phyloP scores from a whole-genome alignment of 2,113 vertebrate genomes.

The Cyprinodon tularosa region DNA sequence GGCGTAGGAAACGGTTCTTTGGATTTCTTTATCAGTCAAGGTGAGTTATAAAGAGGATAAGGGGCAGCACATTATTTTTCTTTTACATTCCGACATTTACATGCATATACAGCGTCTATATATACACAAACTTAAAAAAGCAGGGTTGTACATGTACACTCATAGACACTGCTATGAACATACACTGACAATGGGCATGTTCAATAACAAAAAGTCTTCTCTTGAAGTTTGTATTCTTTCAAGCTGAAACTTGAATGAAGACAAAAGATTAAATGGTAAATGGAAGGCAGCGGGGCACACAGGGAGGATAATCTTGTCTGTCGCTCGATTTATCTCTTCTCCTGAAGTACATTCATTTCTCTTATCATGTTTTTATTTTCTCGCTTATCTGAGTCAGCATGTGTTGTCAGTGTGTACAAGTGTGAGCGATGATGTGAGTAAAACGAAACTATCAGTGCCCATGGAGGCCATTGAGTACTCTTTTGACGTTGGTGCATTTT shows the following conservation, averaged over 20 bases:
- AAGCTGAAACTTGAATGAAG: slow-evolving; percentile 23
- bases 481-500: slow-evolving; percentile 62
- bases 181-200: neutral
- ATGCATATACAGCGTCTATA: neutral
- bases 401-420: slow-evolving; percentile 74
- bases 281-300: slow-evolving; percentile 40
- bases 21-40: slow-evolving; percentile 71
- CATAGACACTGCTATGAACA: neutral
- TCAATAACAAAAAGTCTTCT: slow-evolving; percentile 9
- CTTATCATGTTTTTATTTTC: slow-evolving; percentile 71
- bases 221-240: slow-evolving; percentile 28
- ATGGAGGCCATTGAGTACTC: slow-evolving; percentile 60
- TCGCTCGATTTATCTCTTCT: slow-evolving; percentile 70
- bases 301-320: slow-evolving; percentile 67
- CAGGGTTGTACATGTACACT: slow-evolving; percentile 3
- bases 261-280: slow-evolving; percentile 57
- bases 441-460: slow-evolving; percentile 57
- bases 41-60: slow-evolving; percentile 67
- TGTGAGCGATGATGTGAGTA: slow-evolving; percentile 65
- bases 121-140: neutral
- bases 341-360: slow-evolving; percentile 76
- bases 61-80: slow-evolving; percentile 58
- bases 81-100: slow-evolving; percentile 37
- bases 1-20: slow-evolving; percentile 70
- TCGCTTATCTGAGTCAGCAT: slow-evolving; percentile 72